Evolutionary conservation across 2,797 vertebrate species (phyloP).

Genomic region (Scyliorhinus canicula): DNA sequence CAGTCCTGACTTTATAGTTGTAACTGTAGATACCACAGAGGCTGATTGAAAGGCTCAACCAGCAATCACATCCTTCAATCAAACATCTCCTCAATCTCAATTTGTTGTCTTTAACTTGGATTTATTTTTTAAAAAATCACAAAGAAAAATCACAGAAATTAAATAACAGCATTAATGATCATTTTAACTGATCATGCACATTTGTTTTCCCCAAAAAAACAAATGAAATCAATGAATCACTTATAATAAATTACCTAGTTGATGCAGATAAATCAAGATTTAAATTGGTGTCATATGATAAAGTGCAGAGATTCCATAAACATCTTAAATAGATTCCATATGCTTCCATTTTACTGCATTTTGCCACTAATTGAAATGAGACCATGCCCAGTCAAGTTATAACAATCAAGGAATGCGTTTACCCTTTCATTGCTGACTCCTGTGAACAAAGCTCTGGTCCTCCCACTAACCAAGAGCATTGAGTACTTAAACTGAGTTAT

Average conservation of each 20-base stretch:
- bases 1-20: background rate
- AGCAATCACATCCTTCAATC: constrained; percentile 25
- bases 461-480: background rate
- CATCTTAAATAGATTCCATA: constrained; percentile 36
- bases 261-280: constrained; percentile 27
- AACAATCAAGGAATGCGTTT: constrained; percentile 27
- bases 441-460: background rate
- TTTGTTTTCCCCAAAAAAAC: background rate
- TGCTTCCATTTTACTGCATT: constrained; percentile 32
- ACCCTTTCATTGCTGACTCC: constrained; percentile 15
- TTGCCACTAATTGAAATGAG: constrained; percentile 35
- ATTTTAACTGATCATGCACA: background rate
- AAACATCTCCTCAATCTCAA: background rate
- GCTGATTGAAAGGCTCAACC: background rate
- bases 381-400: background rate
- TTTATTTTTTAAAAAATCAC: background rate
- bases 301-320: constrained; percentile 31
- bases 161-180: constrained; percentile 1
- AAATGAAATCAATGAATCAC: background rate
- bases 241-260: background rate
- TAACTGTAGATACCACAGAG: background rate
- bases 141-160: constrained; percentile 3
- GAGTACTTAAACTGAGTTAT: background rate
- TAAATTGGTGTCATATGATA: constrained; percentile 29
- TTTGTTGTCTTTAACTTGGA: background rate